Evolutionary conservation across 2,797 vertebrate species (phyloP), one percentile per base, ranked within the genome.

Genomic region (Salmo trutta): DNA sequence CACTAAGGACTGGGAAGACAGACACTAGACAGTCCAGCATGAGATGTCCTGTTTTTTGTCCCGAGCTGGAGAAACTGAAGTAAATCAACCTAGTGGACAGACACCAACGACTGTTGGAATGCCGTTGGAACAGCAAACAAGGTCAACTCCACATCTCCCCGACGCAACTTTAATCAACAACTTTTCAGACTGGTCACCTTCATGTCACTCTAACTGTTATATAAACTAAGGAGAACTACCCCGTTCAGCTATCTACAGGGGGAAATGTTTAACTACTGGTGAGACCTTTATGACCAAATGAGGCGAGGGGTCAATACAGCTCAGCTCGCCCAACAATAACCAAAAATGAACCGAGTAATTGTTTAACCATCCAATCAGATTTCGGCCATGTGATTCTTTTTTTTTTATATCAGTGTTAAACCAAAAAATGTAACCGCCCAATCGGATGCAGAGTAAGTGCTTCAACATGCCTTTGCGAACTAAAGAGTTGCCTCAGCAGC

Each of bases 401-500:
- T 12, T 12, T 14, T 91, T 89, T 91, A 88, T 88, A 90, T 91
- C 87, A 81, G 85, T 56, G 75, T 86, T 87, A 88, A 89, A 89
- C 87, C 91, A 88, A 91, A 92, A 91, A 86, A 91, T 64, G 89
- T 88, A 85, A 89, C 84, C 91, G 88, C 88, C 92, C 93, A 94
- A 93, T 93, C 91, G 91, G 92, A 93, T 94, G 91, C 88, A 81
- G 89, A 73, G 77, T 92, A 92, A 93, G 86, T 92, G 87, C 85
- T 93, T 93, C 89, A 87, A 84, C 81, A 92, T 93, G 91, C 85
- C 79, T 74, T 64, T 77, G 87, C 56, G 71, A 83, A 89, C 86
- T 75, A 73, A 81, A 77, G 88, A 85, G 85, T 88, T 81, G 86
- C 90, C 86, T 82, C 90, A 88, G 84, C 84, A 83, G 77, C 69